Base-by-base conservation (phyloP, 2,113 vertebrate species). In the Cyanocitta stelleri region DNA sequence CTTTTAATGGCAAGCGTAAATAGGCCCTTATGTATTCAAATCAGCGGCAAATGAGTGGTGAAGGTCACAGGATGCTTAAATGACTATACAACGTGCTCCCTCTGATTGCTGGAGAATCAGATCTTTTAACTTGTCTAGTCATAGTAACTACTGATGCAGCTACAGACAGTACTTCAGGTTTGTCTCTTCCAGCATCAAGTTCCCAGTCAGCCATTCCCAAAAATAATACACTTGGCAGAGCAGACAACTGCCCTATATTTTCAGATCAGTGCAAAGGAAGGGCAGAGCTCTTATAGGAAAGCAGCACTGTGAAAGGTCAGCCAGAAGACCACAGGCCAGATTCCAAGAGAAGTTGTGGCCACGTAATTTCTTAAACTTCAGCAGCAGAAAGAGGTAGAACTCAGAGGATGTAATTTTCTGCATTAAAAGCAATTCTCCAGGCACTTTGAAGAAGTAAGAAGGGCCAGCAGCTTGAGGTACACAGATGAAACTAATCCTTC, bases 1-100 rank as follows among this genome's bases (percentile, higher is more conserved):
- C 89, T 95, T 94, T 91, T 82, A 97, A 92, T 19, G 43, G 85
- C 83, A 83, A 89, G 69, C 46, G 95, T 84, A 96, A 96, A 87
- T 79, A 88, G 89, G 48, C 58, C 69, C 61, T 85, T 84, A 82
- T 26, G 43, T 54, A 94, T 94, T 94, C 85, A 95, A 92, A 91
- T 83, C 64, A 66, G 75, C 69, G 41, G 81, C 85, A 95, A 95
- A 90, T 54, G 71, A 94, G 76, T 61, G 63, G 66, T 73, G 92
- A 92, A 91, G 89, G 92, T 85, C 92, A 93, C 66, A 87, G 87
- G 82, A 91, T 46, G 58, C 64, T 86, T 90, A 77, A 92, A 84
- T 71, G 76, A 90, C 87, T 91, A 71, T 78, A 85, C 81, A 88
- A 72, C 17, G 4, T 29, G 56, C 63, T 76, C 18, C 35, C 74